Base-by-base conservation (phyloP, 2,888 invertebrate genomes). In the Oscheius myriophilus region DNA sequence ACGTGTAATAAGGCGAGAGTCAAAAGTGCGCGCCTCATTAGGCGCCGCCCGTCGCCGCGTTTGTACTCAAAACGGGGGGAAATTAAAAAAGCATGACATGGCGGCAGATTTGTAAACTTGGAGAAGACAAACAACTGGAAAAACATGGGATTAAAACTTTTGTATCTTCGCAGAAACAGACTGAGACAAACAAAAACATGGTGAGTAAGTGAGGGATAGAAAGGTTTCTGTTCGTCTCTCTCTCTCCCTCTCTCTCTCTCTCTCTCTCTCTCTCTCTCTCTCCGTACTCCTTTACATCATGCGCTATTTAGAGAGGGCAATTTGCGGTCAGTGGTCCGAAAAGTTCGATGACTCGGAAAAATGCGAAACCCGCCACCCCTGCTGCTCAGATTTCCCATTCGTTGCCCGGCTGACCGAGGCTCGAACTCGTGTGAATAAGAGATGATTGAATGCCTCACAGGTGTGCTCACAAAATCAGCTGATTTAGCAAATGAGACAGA, bases 11-110 rank as follows among this genome's bases (percentile, higher is more conserved):
- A 33, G 33, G 33, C 33, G 33, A 33, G 33, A 33, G 33, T 33
- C 33, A 33, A 57, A 57, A 57, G 57, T 57, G 57, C 57, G n/a
- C 57, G 57, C 57, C 57, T 57, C 57, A 57, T 57, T 57, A 57
- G 57, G 16, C 42, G 33, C 39, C 39, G n/a, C 39, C 39, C 55
- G 26, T 55, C 39, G 39, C 57, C 49, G 49, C 61, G 49, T 61
- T 61, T 61, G 61, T 61, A 61, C 61, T 61, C 61, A 18, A 18
- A 11, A 18, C 26, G 49, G 46, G 26, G n/a, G 61, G 61, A 61
- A 61, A 61, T 61, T 61, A 61, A 61, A 61, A 61, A 33, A 33
- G 33, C 33, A 33, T 33, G 33, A 33, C 33, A 33, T 33, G 33
- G 33, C 33, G 33, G 33, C 33, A 33, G 33, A 33, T 33, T 33